phyloP scores from a whole-genome alignment of 2,113 vertebrate species.

The Eubucco bourcierii region DNA sequence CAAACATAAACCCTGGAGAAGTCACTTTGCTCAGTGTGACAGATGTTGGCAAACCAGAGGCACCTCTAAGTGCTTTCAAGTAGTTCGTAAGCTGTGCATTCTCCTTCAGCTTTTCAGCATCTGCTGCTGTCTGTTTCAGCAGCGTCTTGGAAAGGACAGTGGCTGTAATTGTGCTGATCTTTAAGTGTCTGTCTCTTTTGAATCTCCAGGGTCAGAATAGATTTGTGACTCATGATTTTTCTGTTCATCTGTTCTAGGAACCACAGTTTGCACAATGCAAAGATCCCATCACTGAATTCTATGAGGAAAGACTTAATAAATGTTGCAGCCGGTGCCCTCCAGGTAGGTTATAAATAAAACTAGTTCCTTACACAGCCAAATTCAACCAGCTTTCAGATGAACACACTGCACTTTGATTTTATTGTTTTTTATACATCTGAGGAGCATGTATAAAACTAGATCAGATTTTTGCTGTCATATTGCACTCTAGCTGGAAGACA shows the following conservation, averaged over 20 bases:
- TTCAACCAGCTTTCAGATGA: not conserved
- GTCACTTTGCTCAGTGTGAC: not conserved
- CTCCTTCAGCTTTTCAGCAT: not conserved
- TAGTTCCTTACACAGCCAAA: not conserved
- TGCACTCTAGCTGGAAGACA: not conserved
- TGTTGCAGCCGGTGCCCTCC: conserved; percentile 71
- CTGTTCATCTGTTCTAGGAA: conserved; percentile 11
- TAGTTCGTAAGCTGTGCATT: not conserved
- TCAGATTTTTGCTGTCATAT: not conserved
- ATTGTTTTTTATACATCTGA: not conserved
- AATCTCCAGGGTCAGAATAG: not conserved
- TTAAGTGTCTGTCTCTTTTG: not conserved
- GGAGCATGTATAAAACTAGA: not conserved
- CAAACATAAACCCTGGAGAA: not conserved
- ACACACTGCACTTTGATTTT: not conserved
- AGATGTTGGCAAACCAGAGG: not conserved
- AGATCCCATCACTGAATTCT: conserved; percentile 27
- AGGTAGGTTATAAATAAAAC: conserved; percentile 33
- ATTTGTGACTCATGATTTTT: not conserved
- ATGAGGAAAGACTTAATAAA: not conserved
- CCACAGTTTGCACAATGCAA: not conserved
- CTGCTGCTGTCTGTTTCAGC: not conserved
- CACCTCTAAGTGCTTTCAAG: not conserved
- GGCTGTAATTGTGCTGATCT: not conserved
- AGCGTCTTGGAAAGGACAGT: not conserved